Evolutionary conservation across 2,888 invertebrate species (phyloP).

Genomic region (Steromphala cineraria): DNA sequence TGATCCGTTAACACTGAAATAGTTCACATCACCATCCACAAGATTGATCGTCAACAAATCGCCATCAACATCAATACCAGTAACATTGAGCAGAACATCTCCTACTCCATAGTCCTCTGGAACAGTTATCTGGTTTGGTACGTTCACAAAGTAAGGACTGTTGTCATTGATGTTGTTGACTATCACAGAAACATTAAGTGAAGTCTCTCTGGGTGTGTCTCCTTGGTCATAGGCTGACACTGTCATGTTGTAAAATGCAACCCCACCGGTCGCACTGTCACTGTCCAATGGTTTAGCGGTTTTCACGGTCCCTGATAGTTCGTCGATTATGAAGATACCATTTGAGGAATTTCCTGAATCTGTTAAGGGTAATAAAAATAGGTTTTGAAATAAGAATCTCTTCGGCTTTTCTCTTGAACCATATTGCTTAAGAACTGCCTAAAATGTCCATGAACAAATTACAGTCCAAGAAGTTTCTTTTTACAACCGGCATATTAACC

Average conservation of each 20-base stretch:
- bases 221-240: neutral
- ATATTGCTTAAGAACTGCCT: too few species aligned
- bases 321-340: neutral
- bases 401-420: too few species aligned
- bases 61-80: neutral
- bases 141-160: neutral
- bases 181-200: neutral
- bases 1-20: neutral
- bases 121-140: neutral
- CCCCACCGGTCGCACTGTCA: neutral
- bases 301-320: neutral
- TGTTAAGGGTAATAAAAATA: neutral
- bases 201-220: neutral
- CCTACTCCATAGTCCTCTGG: neutral
- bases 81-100: neutral
- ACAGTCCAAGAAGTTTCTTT: too few species aligned
- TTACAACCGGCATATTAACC: too few species aligned
- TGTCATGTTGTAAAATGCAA: neutral
- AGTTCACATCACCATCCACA: neutral
- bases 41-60: neutral
- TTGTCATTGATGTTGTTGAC: constrained; percentile 12
- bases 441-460: too few species aligned
- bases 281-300: neutral
- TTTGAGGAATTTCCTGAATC: neutral
- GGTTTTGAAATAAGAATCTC: too few species aligned